Percentiles rank a stretch among this genome's conserved stretches.
phyloP scores from a whole-genome alignment of 1,140 invertebrate genomes.

The Trichomalopsis sarcophagae region DNA sequence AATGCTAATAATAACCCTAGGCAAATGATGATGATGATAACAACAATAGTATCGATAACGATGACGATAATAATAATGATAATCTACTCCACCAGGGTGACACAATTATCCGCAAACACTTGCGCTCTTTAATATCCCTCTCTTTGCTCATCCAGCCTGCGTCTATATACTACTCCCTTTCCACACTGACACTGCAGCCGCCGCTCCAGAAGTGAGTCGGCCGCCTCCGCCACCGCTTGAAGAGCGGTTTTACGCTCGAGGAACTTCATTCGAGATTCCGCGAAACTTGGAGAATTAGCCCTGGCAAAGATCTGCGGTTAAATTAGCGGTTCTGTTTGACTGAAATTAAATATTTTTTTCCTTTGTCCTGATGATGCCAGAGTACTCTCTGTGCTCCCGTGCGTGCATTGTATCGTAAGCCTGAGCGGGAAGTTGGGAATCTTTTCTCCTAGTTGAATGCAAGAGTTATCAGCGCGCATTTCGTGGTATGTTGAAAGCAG shows the following conservation, averaged over 20 bases:
- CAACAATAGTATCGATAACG: neutral
- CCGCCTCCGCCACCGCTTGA: neutral
- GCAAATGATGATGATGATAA: neutral
- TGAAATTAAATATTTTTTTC: conserved; percentile 26
- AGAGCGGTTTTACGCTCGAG: conserved; percentile 21
- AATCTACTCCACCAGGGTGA: neutral
- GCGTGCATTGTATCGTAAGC: neutral
- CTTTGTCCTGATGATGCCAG: neutral
- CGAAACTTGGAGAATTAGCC: conserved; percentile 20
- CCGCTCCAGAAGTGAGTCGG: neutral
- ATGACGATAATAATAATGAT: neutral
- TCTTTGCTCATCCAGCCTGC: neutral
- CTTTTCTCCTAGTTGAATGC: no score
- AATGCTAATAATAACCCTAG: neutral
- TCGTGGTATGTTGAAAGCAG: no score
- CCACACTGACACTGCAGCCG: neutral
- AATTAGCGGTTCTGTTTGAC: conserved; percentile 19
- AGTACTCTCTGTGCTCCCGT: neutral
- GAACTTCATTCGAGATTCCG: conserved; percentile 33
- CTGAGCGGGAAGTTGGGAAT: no score
- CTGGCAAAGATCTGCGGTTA: conserved; percentile 6
- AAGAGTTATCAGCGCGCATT: no score
- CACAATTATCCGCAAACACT: conserved; percentile 1
- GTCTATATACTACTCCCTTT: neutral
- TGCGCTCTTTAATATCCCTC: neutral